These are phyloP conservation scores for Rhineura floridana DNA, from an alignment of 2,113 vertebrate genomes.

Conservation along the genomic window DNA sequence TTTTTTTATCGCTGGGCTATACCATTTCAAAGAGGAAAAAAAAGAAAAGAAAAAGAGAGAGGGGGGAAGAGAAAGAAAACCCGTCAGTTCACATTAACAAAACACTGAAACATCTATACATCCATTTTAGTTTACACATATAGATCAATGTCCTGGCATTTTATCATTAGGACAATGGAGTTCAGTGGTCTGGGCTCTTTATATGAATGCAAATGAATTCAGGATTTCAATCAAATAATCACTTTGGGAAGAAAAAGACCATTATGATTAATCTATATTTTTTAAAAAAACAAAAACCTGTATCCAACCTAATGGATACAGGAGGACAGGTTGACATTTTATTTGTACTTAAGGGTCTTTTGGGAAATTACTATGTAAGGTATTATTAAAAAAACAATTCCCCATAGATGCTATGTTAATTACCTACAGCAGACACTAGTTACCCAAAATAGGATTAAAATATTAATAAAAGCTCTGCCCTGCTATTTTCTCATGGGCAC, in stretches of 20 bases:
- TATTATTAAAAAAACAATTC: neutral
- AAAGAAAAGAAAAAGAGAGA: no score
- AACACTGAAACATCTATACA: no score
- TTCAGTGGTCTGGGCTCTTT: neutral
- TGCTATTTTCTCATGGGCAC: neutral
- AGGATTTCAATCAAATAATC: neutral
- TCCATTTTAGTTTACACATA: no score
- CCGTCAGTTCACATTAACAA: no score
- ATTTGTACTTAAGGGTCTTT: neutral
- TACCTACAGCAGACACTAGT: neutral
- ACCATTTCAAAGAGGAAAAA: no score
- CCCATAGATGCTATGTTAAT: neutral
- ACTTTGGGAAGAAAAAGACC: neutral
- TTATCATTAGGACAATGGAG: neutral
- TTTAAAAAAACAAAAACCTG: neutral
- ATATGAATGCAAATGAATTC: neutral
- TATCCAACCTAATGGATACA: neutral
- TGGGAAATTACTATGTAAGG: neutral
- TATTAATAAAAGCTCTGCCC: neutral
- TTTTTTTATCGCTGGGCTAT: no score
- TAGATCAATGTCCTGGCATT: neutral
- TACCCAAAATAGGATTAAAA: neutral
- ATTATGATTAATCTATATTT: conserved; percentile 8
- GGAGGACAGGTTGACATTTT: neutral
- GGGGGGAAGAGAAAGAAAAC: no score